phyloP scores from a whole-genome alignment of 2,797 vertebrate species.

The Chaunax sp. region DNA sequence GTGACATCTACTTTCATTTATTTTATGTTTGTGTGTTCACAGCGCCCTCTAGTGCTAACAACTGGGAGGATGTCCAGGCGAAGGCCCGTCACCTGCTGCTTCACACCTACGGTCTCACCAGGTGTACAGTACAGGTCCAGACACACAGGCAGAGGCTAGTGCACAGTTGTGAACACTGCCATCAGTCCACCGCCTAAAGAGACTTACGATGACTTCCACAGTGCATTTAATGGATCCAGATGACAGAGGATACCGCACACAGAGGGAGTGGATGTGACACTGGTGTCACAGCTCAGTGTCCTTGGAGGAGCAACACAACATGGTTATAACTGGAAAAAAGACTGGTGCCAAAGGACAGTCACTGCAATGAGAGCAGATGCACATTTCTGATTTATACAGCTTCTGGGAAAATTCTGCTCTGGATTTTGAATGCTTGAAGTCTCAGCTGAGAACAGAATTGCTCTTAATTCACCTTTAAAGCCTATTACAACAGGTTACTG shows the following conservation, averaged over 20 bases:
- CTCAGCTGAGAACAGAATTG: slow-evolving; percentile 29
- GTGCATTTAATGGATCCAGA: slow-evolving; percentile 17
- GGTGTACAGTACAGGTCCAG: slow-evolving; percentile 94
- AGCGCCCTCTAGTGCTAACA: slow-evolving; percentile 89
- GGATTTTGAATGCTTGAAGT: slow-evolving; percentile 26
- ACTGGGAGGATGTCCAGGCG: slow-evolving; percentile 94
- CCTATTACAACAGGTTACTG: slow-evolving; percentile 55
- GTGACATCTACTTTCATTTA: not conserved
- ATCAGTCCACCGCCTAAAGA: slow-evolving; percentile 84
- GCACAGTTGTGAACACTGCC: slow-evolving; percentile 87
- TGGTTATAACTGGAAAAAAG: slow-evolving; percentile 17
- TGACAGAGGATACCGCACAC: not conserved
- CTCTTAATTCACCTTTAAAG: slow-evolving; percentile 74
- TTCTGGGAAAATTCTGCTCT: slow-evolving; percentile 27
- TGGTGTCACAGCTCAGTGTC: slow-evolving; percentile 21
- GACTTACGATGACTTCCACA: not conserved
- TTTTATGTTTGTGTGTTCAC: slow-evolving; percentile 54
- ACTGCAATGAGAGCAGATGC: slow-evolving; percentile 25
- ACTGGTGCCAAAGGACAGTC: slow-evolving; percentile 57
- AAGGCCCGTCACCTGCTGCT: slow-evolving; percentile 91
- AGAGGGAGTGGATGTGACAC: not conserved
- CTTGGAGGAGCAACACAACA: slow-evolving; percentile 6
- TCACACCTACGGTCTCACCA: slow-evolving; percentile 89
- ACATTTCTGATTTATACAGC: slow-evolving; percentile 43
- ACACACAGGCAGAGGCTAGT: slow-evolving; percentile 85